phyloP scores from a whole-genome alignment of 1,140 invertebrate genomes.

The Drosophila insularis region DNA sequence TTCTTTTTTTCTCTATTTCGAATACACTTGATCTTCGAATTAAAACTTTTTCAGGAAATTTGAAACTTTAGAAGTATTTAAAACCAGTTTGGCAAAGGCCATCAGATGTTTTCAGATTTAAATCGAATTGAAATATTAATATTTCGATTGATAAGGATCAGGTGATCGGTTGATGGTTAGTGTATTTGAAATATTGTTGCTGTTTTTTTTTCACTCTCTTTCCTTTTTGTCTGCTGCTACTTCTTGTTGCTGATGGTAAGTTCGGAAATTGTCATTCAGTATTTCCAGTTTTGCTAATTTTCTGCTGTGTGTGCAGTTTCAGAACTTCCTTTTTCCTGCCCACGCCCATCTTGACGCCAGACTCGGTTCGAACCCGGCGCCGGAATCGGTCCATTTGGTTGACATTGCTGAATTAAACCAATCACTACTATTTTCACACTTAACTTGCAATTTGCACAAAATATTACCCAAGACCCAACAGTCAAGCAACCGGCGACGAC shows the following conservation, averaged over 20 bases:
- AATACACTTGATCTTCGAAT: neutral
- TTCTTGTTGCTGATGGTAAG: slow-evolving; percentile 65
- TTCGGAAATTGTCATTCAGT: slow-evolving; percentile 74
- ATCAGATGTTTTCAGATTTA: no score
- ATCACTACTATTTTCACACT: slow-evolving; percentile 81
- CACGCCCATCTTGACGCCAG: neutral
- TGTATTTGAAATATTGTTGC: neutral
- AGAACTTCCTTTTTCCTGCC: slow-evolving; percentile 34
- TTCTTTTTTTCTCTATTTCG: slow-evolving; percentile 29
- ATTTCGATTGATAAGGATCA: no score
- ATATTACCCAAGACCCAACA: slow-evolving; percentile 80
- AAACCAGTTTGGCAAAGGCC: no score
- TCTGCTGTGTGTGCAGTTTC: slow-evolving; percentile 75
- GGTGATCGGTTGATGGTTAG: neutral
- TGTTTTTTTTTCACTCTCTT: slow-evolving; percentile 17
- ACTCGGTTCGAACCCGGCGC: neutral
- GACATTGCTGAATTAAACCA: slow-evolving; percentile 81
- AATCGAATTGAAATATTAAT: no score
- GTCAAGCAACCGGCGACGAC: slow-evolving; percentile 60
- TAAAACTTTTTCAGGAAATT: neutral
- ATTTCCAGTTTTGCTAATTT: slow-evolving; percentile 72
- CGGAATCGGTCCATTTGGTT: slow-evolving; percentile 67
- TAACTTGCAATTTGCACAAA: slow-evolving; percentile 81
- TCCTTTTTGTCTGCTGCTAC: slow-evolving; percentile 33
- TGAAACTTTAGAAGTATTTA: neutral